Evolutionary conservation across 2,113 vertebrate species (phyloP).

Genomic region (Hypocryptadius cinnamomeus): DNA sequence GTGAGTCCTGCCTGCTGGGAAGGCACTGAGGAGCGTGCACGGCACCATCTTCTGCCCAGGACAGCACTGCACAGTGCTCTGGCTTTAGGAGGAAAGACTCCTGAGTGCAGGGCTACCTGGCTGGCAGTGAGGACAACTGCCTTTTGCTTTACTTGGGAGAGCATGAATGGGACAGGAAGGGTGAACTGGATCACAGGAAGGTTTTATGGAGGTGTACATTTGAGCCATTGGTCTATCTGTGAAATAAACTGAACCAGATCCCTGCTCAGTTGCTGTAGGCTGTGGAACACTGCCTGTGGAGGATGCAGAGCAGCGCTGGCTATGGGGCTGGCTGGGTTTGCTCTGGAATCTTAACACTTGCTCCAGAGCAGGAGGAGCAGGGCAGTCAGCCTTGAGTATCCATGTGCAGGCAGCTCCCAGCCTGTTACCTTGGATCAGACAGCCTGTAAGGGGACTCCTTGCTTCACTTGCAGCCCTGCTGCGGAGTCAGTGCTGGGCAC

Average conservation of each 20-base stretch:
- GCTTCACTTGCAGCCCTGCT: background rate
- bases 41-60: background rate
- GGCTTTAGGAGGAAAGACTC: background rate
- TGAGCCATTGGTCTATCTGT: background rate
- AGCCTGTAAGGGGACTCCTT: background rate
- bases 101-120: background rate
- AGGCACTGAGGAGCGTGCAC: background rate
- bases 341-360: background rate
- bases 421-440: background rate
- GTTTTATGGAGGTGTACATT: slow-evolving; percentile 4
- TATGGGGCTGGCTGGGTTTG: background rate
- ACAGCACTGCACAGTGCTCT: background rate
- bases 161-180: background rate
- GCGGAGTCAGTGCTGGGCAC: background rate
- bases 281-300: background rate
- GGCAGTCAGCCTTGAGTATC: background rate
- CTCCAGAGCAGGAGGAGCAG: background rate
- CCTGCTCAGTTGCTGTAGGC: accelerated
- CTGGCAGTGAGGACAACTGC: background rate
- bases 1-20: background rate
- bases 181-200: background rate
- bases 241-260: slow-evolving; percentile 39
- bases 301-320: background rate
- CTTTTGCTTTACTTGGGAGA: background rate
- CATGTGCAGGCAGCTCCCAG: background rate